Evolutionary conservation across 1,140 invertebrate genomes (phyloP).

Genomic region (Homarus americanus): DNA sequence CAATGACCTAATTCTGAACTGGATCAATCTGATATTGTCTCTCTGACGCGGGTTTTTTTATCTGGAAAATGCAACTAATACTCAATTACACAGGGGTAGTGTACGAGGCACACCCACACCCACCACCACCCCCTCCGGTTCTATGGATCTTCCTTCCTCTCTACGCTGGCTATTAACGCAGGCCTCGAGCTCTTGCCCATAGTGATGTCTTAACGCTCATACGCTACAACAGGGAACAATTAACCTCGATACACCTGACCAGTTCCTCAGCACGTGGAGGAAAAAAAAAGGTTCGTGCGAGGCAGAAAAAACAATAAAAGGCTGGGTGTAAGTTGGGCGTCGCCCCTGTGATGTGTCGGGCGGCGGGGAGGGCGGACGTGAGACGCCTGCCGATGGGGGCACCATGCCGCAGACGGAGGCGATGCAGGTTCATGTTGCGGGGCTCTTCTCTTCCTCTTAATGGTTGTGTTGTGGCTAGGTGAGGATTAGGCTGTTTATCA

Average conservation of each 20-base stretch:
- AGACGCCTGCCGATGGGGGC: conserved; percentile 15
- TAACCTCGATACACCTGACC: background rate
- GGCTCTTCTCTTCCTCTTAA: background rate
- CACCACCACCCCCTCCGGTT: background rate
- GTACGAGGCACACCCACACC: background rate
- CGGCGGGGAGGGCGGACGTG: conserved; percentile 32
- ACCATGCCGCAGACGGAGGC: conserved; percentile 10
- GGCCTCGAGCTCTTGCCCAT: background rate
- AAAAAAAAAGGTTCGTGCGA: background rate
- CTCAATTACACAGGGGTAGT: background rate
- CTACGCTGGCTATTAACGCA: background rate
- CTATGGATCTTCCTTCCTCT: background rate
- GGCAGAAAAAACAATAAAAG: conserved; percentile 21
- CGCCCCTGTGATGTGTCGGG: background rate
- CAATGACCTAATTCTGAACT: background rate
- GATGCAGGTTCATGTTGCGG: conserved; percentile 21
- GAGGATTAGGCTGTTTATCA: background rate
- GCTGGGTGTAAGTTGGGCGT: conserved; percentile 15
- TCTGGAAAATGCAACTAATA: background rate
- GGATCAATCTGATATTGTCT: background rate
- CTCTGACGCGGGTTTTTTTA: background rate
- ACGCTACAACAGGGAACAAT: background rate
- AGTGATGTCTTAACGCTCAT: background rate
- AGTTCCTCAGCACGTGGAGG: background rate
- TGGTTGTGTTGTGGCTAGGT: background rate